These are phyloP conservation scores for Ceyx cyanopectus DNA, from an alignment of 2,113 vertebrate genomes.

Conservation along the genomic window DNA sequence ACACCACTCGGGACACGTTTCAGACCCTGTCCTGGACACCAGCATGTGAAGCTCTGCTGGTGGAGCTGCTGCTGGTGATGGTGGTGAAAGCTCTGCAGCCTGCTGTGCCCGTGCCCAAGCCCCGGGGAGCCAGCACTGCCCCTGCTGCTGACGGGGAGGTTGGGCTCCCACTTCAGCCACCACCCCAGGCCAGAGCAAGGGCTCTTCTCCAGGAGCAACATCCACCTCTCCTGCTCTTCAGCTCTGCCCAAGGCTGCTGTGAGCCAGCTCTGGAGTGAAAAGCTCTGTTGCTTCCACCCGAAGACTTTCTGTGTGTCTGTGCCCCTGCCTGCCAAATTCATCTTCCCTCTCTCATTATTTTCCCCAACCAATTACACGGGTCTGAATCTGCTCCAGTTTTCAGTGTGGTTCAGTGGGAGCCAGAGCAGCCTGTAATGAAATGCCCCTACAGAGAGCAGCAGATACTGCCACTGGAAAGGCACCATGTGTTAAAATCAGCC, in stretches of 20 bases:
- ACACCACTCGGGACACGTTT: not conserved
- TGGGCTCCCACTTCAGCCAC: fast-evolving
- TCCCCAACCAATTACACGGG: not conserved
- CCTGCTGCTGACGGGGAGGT: not conserved
- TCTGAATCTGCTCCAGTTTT: constrained; percentile 30
- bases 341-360: not conserved
- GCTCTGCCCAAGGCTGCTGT: not conserved
- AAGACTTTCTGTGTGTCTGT: not conserved
- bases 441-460: not conserved
- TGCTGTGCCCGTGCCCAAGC: not conserved
- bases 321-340: not conserved
- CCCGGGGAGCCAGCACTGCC: not conserved
- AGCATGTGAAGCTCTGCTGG: not conserved
- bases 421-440: not conserved
- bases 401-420: not conserved
- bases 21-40: not conserved
- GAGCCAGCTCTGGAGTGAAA: not conserved
- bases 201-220: not conserved
- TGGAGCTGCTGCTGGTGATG: not conserved
- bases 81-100: not conserved
- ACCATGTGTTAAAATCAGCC: not conserved
- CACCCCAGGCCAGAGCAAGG: not conserved
- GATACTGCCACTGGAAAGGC: not conserved
- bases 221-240: not conserved
- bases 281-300: not conserved